A percentile compares a stretch with the other conserved stretches of the same genome.
Conservation (phyloP, 2,888 invertebrate species). For the Taphrorychus bicolor region DNA sequence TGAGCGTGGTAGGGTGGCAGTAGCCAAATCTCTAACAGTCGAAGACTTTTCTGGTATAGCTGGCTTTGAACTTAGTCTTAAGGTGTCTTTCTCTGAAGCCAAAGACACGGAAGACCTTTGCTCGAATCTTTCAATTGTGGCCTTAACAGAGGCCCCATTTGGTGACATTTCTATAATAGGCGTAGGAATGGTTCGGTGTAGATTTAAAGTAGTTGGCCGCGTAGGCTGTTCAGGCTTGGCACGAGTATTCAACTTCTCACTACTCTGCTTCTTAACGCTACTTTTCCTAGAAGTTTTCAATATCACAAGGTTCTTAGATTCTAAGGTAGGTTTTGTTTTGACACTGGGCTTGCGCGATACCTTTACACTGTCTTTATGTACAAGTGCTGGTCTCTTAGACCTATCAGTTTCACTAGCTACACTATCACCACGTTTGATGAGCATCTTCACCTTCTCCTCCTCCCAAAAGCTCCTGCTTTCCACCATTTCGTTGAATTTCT, state of each 20-base stretch:
- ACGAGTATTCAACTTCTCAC: conserved; percentile 41
- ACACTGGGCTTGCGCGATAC: conserved; percentile 62
- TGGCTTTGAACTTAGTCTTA: conserved; percentile 64
- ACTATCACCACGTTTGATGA: conserved; percentile 60
- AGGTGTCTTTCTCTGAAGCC: conserved; percentile 12
- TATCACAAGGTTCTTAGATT: conserved; percentile 43
- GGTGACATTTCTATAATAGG: conserved; percentile 37
- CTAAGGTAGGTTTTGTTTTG: conserved; percentile 57
- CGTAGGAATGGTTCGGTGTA: conserved; percentile 44
- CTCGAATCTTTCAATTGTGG: conserved; percentile 57
- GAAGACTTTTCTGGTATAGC: conserved; percentile 67
- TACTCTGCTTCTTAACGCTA: conserved; percentile 37
- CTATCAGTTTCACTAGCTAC: conserved; percentile 22
- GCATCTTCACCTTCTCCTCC: conserved; percentile 63
- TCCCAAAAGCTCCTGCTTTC: conserved; percentile 62
- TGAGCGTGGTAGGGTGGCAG: neutral
- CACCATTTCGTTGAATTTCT: conserved; percentile 71
- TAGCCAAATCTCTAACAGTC: conserved; percentile 10
- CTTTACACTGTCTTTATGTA: conserved; percentile 48
- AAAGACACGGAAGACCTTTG: conserved; percentile 45
- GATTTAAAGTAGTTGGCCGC: conserved; percentile 39
- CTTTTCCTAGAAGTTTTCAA: conserved; percentile 41
- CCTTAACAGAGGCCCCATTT: conserved; percentile 50
- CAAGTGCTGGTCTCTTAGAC: conserved; percentile 14
- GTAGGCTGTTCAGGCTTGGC: conserved; percentile 30